Evolutionary conservation across 1,140 invertebrate species (phyloP), one percentile per base, ranked within the genome.

Genomic region (Belonocnema kinseyi): DNA sequence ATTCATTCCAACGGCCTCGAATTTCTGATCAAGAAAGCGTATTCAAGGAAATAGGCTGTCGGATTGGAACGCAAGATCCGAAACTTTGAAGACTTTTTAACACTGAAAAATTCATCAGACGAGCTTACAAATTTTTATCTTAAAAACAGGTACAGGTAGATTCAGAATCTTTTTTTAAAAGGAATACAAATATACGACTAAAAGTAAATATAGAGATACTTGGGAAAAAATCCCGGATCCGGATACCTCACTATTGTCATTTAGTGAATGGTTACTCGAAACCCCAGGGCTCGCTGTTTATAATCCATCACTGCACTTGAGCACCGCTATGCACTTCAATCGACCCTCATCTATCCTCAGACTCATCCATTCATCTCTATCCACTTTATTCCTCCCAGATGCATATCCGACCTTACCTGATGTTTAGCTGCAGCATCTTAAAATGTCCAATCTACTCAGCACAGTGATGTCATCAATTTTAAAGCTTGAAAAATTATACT

Each of bases 331-430:
- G 56, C 56, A 58, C 56, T 58, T 58, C 8, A 58, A 58, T 58
- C 56, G 56, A 58, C 56, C 56, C 56, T 21, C 56, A 58, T 58
- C 56, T 58, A 58, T 58, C 19, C 56, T 58, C 56, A 58, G 19
- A 58, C 11, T 33, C 19, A 12, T 58, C 17, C 56, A 58, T 58
- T 58, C 56, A 58, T 58, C 21, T 58, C 56, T 58, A 58, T 58
- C 56, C 56, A 58, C 56, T 33, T 58, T 58, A 58, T 54, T 54
- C 53, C 53, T 19, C 16, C 17, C 53, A 4, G 17, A 6, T 54
- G 53, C 53, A 54, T 11, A 54, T 53, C 52, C 52, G 12, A 16
- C 52, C 52, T 53, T n/a, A 12, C 52, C n/a, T 54, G 53, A 54
- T 54, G 53, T 54, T 54, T 54, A 14, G 53, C 17, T 54, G 19